phyloP scores from a whole-genome alignment of 2,113 vertebrate genomes.

The Procavia capensis region DNA sequence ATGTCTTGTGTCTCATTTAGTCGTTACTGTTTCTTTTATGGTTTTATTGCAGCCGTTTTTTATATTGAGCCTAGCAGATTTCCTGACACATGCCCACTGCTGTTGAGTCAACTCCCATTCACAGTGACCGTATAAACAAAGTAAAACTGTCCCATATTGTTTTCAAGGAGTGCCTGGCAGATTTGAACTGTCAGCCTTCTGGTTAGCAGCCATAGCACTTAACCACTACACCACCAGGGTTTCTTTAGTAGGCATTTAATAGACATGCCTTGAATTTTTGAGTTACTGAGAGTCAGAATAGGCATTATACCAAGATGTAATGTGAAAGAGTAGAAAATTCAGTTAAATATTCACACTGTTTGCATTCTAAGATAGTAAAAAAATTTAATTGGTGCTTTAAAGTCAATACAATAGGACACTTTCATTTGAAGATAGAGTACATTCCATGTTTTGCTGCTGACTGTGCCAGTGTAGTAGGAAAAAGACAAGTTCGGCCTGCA shows the following conservation, averaged over 20 bases:
- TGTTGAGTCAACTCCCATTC: no score
- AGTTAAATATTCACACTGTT: background rate
- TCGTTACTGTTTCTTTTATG: background rate
- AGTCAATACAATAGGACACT: background rate
- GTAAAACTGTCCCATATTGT: no score
- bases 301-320: background rate
- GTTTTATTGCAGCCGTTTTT: conserved; percentile 22
- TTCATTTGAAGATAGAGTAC: background rate
- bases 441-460: background rate
- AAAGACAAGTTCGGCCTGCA: no score
- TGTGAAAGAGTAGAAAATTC: background rate
- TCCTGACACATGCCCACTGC: background rate
- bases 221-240: no score
- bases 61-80: background rate
- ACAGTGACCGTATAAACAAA: no score
- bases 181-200: no score
- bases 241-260: background rate
- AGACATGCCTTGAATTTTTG: background rate
- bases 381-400: background rate
- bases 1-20: background rate
- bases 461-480: no score
- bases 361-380: background rate
- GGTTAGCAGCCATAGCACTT: no score
- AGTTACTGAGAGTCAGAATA: conserved; percentile 16
- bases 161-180: no score